These are phyloP conservation scores for Tinea trinotella DNA, from an alignment of 2,888 invertebrate genomes.

Conservation along the genomic window DNA sequence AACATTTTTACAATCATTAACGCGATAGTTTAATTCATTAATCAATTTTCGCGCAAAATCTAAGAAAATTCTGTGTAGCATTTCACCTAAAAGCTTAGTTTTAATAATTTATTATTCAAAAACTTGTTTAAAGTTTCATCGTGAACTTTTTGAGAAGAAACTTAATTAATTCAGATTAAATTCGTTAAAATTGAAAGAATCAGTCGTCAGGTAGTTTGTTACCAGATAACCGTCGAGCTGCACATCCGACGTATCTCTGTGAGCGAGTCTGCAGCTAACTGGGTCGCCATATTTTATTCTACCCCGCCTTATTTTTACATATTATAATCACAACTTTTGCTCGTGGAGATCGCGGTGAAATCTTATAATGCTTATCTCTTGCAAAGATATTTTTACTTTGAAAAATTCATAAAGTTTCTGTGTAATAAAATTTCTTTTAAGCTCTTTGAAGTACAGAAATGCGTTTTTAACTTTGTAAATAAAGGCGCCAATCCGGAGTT, in stretches of 20 bases:
- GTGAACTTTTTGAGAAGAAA: background rate
- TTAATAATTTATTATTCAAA: too few relatives aligned
- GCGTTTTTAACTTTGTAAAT: background rate
- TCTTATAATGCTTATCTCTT: background rate
- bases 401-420: background rate
- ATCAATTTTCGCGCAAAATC: too few relatives aligned
- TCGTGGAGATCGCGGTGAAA: background rate
- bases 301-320: background rate
- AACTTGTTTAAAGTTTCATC: too few relatives aligned
- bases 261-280: constrained; percentile 2
- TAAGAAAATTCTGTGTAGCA: too few relatives aligned
- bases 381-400: constrained; percentile 1
- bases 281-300: constrained; percentile 1
- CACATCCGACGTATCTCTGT: background rate
- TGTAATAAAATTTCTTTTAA: background rate
- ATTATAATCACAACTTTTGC: background rate
- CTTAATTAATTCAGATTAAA: background rate
- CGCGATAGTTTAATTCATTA: too few relatives aligned
- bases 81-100: too few relatives aligned
- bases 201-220: background rate
- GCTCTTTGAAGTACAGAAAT: background rate
- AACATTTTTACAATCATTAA: too few relatives aligned
- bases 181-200: background rate
- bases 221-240: constrained; percentile 7
- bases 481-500: too few relatives aligned